Evolutionary conservation across 2,113 vertebrate genomes (phyloP), one percentile per base, ranked within the genome.

Genomic region (Macrotus californicus): DNA sequence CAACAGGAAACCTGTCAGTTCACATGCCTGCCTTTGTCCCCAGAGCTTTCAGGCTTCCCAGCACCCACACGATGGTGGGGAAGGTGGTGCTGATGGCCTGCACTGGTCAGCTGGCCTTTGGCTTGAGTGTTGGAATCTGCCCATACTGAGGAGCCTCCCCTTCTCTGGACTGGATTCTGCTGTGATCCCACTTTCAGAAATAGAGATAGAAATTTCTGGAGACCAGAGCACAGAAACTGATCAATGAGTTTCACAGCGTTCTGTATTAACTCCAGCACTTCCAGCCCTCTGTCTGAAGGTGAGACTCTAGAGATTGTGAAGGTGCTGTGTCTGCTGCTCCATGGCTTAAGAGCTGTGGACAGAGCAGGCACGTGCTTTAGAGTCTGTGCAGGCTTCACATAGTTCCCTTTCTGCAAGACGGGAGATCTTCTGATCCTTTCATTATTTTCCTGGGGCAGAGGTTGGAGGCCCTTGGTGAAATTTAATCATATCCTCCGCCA

Each of bases 401-500:
- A 54, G 50, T 80, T 94, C 50, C 67, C 61, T 92, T 87, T 77
- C 84, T 95, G 73, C 11, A 56, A 46, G 16, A 93, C 64, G 26
- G 43, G 70, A 76, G 50, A 91, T 92, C 46, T 54, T 82, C 81
- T 82, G 85, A 96, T 88, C 94, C 64, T 94, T 85, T 85, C 79
- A 36, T 96, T 94, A 87, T 93, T 82, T 91, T 56, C 66, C 66
- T 48, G 52, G 96, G 95, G 93, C 91, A 96, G 86, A 88, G 91
- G 86, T 88, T 85, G 82, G 82, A 66, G 69, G 69, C 82, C 79
- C 86, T 95, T 83, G 86, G 91, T 95, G 94, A 80, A 94, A 96
- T 97, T 97, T 96, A 97, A 97, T 97, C 96, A 96, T 1, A 94
- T 39, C 82, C 36, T 90, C 88, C 50, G 91, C 91, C 82, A 97